Evolutionary conservation across 2,888 invertebrate species (phyloP).

Genomic region (Lithophane ornitopus): DNA sequence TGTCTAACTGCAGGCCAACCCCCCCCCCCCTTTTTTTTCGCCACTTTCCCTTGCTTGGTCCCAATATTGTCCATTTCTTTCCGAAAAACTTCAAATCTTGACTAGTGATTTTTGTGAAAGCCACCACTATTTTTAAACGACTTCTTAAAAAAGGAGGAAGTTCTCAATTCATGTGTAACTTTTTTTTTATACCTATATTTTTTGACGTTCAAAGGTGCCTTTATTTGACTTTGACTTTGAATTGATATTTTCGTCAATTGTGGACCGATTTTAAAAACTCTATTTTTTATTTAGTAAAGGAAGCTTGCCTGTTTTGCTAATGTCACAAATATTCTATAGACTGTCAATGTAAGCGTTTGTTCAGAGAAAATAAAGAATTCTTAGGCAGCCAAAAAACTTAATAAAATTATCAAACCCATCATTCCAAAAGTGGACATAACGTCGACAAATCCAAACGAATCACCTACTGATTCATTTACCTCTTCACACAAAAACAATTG

Average conservation of each 20-base stretch:
- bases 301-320: background rate
- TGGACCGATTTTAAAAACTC: too few species aligned
- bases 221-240: too few species aligned
- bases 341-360: background rate
- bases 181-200: too few species aligned
- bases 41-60: background rate
- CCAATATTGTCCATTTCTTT: background rate
- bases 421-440: background rate
- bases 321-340: background rate
- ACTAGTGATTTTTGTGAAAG: background rate
- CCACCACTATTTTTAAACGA: too few species aligned
- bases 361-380: background rate
- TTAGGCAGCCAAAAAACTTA: background rate
- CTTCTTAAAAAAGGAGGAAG: too few species aligned
- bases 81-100: background rate
- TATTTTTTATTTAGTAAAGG: too few species aligned
- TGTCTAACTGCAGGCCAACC: too few species aligned
- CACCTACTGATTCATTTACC: constrained; percentile 1
- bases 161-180: too few species aligned
- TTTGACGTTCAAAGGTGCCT: too few species aligned
- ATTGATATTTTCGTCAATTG: too few species aligned
- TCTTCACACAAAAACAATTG: constrained; percentile 30
- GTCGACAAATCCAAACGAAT: background rate
- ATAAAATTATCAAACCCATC: background rate
- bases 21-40: fast-evolving